These are phyloP conservation scores for Pinna nobilis DNA, from an alignment of 1,140 invertebrate genomes.

Conservation along the genomic window DNA sequence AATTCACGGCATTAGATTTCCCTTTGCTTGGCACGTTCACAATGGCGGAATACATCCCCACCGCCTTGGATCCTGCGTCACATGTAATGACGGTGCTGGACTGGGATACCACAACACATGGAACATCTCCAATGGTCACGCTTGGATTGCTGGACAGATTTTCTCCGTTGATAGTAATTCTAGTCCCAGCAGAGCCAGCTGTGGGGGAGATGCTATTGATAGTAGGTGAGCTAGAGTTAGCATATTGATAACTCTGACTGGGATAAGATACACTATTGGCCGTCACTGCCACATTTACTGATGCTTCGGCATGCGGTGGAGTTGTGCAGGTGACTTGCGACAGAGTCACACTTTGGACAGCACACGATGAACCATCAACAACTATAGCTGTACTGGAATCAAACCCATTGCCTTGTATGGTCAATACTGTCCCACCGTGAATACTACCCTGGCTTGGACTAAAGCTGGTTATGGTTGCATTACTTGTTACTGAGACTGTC, in stretches of 20 bases:
- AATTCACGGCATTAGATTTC: slow-evolving; percentile 40
- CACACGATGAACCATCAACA: slow-evolving; percentile 22
- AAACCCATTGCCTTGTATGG: slow-evolving; percentile 54
- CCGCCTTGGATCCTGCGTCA: slow-evolving; percentile 47
- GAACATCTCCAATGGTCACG: slow-evolving; percentile 45
- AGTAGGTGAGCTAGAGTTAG: slow-evolving; percentile 47
- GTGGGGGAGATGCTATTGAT: slow-evolving; percentile 45
- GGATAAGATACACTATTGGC: slow-evolving; percentile 46
- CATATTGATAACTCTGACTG: slow-evolving; percentile 23
- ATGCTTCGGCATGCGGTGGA: slow-evolving; percentile 34
- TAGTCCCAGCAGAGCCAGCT: slow-evolving; percentile 36
- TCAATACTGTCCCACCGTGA: slow-evolving; percentile 52
- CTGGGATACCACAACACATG: slow-evolving; percentile 40
- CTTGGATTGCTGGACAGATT: slow-evolving; percentile 38
- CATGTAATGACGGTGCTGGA: slow-evolving; percentile 44
- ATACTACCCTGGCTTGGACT: slow-evolving; percentile 55
- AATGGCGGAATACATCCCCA: slow-evolving; percentile 42
- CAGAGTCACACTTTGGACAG: slow-evolving; percentile 10
- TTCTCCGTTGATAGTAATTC: slow-evolving; percentile 50
- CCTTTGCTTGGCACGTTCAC: slow-evolving; percentile 53
- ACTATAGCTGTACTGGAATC: slow-evolving; percentile 21
- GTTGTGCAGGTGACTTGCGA: slow-evolving; percentile 48
- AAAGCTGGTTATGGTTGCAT: slow-evolving; percentile 39
- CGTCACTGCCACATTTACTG: slow-evolving; percentile 37
- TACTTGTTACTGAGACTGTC: not conserved